Evolutionary conservation across 1,140 invertebrate species (phyloP), one percentile per base, ranked within the genome.

Genomic region (Ruditapes philippinarum): DNA sequence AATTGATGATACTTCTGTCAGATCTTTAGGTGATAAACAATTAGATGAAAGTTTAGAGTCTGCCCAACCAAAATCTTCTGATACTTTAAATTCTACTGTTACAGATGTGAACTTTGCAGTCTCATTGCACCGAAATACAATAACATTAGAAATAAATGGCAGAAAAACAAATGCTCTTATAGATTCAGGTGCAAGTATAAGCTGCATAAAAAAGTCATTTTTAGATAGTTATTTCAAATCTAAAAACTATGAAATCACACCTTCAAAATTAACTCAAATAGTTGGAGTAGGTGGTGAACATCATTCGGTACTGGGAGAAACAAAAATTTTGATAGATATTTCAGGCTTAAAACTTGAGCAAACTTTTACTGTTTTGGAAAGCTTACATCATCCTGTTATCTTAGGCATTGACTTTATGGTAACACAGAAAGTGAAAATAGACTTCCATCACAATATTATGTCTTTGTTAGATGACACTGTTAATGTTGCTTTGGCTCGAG

Each of bases 131-230:
- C 79, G 60, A 42, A 89, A 89, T 38, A 87, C 81, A 19, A 70
- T 91, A 19, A 49, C 40, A 22, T 33, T 89, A 22, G 57, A 70
- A 42, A 54, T 89, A 17, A 57, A 78, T 57, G 79, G 62, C 22
- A 57, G 57, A 60, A 70, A 40, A 25, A 31, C 86, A 33, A 86
- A 60, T 33, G 82, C 88, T 25, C 45, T 89, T 28, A 62, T 91
- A 9, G 90, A 91, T 51, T 81, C 88, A 28, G 90, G 88, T n/a
- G 90, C 88, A 62, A 62, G 36, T 38, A 79, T 91, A 12, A 57
- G 76, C 87, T 45, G 12, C 57, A 11, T 76, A 42, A 42, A 54
- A 89, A n/a, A 17, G 33, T 28, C 45, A 28, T 9, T 33, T 31
- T 80, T 80, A 31, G 51, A 57, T 9, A 80, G 25, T 38, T 70